phyloP scores from a whole-genome alignment of 2,888 invertebrate species.

The Drosophila lacicola region DNA sequence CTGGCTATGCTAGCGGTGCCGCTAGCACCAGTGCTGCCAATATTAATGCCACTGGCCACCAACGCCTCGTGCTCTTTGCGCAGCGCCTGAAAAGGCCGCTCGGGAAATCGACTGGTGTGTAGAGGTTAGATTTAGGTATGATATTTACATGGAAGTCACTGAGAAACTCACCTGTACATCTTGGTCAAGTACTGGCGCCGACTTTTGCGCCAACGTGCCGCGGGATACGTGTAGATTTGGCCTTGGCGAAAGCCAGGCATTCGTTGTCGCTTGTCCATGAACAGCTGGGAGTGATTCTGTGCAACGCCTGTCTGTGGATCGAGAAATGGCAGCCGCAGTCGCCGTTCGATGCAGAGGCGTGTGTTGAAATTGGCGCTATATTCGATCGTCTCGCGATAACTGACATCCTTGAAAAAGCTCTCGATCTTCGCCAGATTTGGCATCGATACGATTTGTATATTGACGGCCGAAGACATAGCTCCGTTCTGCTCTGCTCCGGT shows the following conservation, averaged over 20 bases:
- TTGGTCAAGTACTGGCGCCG: conserved; percentile 92
- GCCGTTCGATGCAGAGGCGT: conserved; percentile 94
- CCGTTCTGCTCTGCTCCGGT: conserved; percentile 5
- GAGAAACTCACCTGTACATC: conserved; percentile 82
- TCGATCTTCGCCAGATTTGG: conserved; percentile 90
- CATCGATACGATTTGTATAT: conserved; percentile 89
- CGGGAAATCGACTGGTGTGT: conserved; percentile 79
- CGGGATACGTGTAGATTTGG: conserved; percentile 97
- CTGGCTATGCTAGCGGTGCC: conserved; percentile 37
- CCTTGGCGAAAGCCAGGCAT: conserved; percentile 95
- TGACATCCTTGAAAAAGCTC: conserved; percentile 94
- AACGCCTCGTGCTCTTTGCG: conserved; percentile 83
- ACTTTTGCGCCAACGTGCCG: conserved; percentile 95
- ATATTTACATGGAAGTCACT: not conserved
- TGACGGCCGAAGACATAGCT: conserved; percentile 87
- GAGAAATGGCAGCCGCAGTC: conserved; percentile 96
- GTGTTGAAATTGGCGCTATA: conserved; percentile 97
- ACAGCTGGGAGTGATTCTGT: conserved; percentile 96
- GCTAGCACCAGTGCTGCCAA: conserved; percentile 27
- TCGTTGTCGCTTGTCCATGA: conserved; percentile 94
- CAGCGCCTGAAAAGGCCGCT: conserved; percentile 84
- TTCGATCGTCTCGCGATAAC: conserved; percentile 96
- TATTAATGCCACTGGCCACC: conserved; percentile 64
- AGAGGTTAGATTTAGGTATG: conserved; percentile 8
- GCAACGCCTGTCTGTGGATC: conserved; percentile 99